Base-by-base conservation (phyloP, 2,888 invertebrate species). In the Mylabris sibirica region DNA sequence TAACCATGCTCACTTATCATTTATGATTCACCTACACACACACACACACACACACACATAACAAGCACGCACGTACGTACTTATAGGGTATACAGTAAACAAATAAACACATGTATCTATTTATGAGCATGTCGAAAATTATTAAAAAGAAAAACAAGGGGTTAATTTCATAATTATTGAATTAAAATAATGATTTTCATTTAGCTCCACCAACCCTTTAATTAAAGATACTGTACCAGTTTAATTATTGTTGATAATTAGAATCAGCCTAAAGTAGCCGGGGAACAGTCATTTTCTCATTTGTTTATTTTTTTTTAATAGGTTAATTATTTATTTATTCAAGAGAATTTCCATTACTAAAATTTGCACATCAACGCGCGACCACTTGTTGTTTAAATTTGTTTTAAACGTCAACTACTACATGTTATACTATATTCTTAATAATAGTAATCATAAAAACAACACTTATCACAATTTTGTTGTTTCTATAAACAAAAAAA, bases 201-300 rank as follows among this genome's bases (percentile, higher is more conserved):
- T 30, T 30, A 30, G 30, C 30, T 30, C 8, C 8, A 30, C 0
- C 30, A 30, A 30, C 30, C 30, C 4, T 30, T 30, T 30, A 30
- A 30, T 30, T 30, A 30, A 30, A 30, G 14, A 57, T 57, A 57
- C 57, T 57, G 4, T 57, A 41, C 35, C 41, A 8, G 38, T 60
- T 60, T 30, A 1, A 30, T 0, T 30, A 6, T 30, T 30, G 30
- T 30, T 30, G 30, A 30, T 30, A 8, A 30, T 30, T 30, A 30
- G 3, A 30, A 8, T 30, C 4, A 30, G 5, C 4, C 63, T 66
- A 69, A 34, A 63, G 20, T 80, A 80, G 78, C 76, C 78, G 81
- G 77, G 80, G 78, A n/a, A n/a, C n/a, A n/a, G n/a, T n/a, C n/a
- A n/a, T 75, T 78, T 80, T 80, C 78, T 81, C 81, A 81, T 81